Conservation (phyloP, 2,888 invertebrate species). For the Saturnia japonica region DNA sequence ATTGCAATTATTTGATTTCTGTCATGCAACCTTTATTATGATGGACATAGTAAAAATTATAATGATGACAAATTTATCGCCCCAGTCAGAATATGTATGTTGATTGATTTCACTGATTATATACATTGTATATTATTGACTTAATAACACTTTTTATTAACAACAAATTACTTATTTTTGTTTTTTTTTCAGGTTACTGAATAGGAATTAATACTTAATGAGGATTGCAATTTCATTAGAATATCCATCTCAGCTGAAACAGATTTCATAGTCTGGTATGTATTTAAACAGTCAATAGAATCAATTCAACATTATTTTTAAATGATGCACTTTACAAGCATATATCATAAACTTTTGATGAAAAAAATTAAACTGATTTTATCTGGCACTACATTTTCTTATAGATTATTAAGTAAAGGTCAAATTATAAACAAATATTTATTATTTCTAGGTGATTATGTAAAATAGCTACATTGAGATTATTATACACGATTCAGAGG, state of each 20-base stretch:
- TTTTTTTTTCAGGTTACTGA: slow-evolving; percentile 17
- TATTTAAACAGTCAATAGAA: slow-evolving; percentile 29
- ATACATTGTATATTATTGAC: not conserved
- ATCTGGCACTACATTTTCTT: not conserved
- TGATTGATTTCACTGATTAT: slow-evolving; percentile 51
- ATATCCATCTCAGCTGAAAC: not conserved
- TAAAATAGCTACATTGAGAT: not conserved
- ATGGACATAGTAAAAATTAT: not conserved
- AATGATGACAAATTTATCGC: slow-evolving; percentile 45
- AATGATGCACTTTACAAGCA: slow-evolving; percentile 49
- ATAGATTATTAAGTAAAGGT: not conserved
- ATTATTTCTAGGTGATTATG: not conserved
- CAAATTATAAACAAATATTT: not conserved
- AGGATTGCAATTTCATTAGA: not conserved
- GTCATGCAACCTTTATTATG: no score
- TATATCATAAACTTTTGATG: slow-evolving; percentile 54
- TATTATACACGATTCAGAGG: not conserved
- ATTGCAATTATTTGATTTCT: no score
- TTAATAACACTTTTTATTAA: not conserved
- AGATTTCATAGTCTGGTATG: not conserved
- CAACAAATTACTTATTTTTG: slow-evolving; percentile 10
- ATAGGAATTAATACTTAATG: slow-evolving; percentile 28
- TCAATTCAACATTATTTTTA: not conserved
- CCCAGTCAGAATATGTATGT: slow-evolving; percentile 62
- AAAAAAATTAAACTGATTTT: slow-evolving; percentile 38